phyloP scores from a whole-genome alignment of 2,113 vertebrate species.

The Gyps fulvus region DNA sequence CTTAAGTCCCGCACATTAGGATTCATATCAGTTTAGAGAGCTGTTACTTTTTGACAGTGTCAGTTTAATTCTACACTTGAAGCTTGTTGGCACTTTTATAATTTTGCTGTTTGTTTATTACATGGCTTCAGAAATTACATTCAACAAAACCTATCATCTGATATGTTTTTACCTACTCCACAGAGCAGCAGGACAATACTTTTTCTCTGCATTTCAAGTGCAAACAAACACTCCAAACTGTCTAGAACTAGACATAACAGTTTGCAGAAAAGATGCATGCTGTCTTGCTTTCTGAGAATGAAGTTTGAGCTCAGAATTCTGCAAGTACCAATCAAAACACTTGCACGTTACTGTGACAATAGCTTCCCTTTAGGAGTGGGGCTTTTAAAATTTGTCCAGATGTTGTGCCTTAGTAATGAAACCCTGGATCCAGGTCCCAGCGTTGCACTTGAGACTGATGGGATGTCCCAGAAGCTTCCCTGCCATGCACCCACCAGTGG shows the following conservation, averaged over 20 bases:
- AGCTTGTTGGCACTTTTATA: background rate
- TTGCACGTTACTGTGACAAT: too few species aligned
- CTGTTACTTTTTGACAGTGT: background rate
- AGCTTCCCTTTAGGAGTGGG: background rate
- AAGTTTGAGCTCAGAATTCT: background rate
- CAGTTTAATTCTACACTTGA: background rate
- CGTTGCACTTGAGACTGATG: accelerated
- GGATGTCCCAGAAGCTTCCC: background rate
- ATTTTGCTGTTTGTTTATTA: background rate
- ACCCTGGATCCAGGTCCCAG: background rate
- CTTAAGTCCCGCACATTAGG: background rate
- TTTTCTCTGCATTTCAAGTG: background rate
- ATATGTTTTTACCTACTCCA: background rate
- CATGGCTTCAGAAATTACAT: background rate
- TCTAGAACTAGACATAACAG: background rate
- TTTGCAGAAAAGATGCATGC: background rate
- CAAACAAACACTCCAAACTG: background rate
- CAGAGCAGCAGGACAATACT: background rate
- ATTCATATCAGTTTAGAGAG: background rate
- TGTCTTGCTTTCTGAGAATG: accelerated
- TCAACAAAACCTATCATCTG: background rate
- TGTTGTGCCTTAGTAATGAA: background rate
- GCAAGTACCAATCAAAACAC: background rate
- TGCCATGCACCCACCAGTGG: accelerated
- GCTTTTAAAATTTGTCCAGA: background rate